Conservation (phyloP, 2,888 invertebrate species). For the Andrena flavipes region DNA sequence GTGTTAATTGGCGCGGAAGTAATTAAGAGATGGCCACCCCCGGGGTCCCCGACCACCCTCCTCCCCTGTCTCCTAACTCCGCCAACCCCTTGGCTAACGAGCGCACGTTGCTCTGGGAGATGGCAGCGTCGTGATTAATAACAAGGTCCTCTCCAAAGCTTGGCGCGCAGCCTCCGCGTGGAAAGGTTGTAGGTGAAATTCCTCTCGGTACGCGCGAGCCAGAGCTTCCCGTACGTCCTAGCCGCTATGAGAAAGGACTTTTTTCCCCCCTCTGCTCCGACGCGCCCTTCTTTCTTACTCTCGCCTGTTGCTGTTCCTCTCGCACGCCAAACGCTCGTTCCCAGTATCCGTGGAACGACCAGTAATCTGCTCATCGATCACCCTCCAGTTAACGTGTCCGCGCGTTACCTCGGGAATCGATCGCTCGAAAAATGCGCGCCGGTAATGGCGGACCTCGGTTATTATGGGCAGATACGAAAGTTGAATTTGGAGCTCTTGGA, state of each 20-base stretch:
- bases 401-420: constrained; percentile 54
- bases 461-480: not conserved
- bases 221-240: constrained; percentile 21
- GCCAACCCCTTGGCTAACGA: constrained; percentile 78
- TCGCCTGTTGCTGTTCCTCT: constrained; percentile 9
- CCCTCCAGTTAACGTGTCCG: constrained; percentile 66
- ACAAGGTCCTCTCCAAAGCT: constrained; percentile 81
- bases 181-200: constrained; percentile 80
- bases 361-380: constrained; percentile 69
- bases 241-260: constrained; percentile 34
- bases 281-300: not conserved
- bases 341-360: constrained; percentile 56
- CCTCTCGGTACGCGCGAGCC: constrained; percentile 55
- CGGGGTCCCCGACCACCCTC: constrained; percentile 61
- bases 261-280: not conserved
- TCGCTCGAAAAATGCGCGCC: constrained; percentile 2
- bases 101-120: constrained; percentile 80
- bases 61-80: constrained; percentile 47
- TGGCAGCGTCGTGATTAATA: constrained; percentile 83
- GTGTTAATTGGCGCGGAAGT: constrained; percentile 84
- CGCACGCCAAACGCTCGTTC: constrained; percentile 46
- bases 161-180: constrained; percentile 73
- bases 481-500: not conserved
- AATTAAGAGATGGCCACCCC: constrained; percentile 81
- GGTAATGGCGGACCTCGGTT: not conserved